Evolutionary conservation across 2,888 invertebrate species (phyloP), one percentile per base, ranked within the genome.

Genomic region (Melipona bicolor): DNA sequence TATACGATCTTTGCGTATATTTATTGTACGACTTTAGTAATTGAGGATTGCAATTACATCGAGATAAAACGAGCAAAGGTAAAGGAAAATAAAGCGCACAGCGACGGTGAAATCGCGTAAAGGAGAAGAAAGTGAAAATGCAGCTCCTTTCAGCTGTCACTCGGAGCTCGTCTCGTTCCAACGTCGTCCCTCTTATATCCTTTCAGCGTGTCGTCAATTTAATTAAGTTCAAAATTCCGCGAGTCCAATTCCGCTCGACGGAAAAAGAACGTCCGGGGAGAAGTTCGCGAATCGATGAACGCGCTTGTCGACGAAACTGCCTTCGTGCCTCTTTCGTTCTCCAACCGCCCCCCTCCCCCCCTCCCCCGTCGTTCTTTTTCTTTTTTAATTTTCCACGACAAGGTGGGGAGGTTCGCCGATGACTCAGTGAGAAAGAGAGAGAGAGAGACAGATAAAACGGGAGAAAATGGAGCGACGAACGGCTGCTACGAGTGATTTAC

Each of bases 201-300:
- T 70, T 27, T 72, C 75, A 32, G 1, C 59, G 62, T 56, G 71
- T 67, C 70, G 83, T 71, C 77, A 52, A 65, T 77, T 84, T 75
- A 82, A 84, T 84, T 71, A 62, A 84, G 77, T 77, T 74, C 61
- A 74, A 81, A 77, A 77, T 77, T 77, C 70, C 49, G 50, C 70
- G 64, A 54, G 50, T 27, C 19, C 64, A 52, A 69, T 32, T 64
- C 75, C 64, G 50, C 21, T 56, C 32, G 36, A 3, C 73, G 24
- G 68, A 36, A 64, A 65, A 62, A 56, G 62, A 54, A 59, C 64
- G n/a, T 21, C 17, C 36, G 67, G 5, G 59, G 5, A 67, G 36
- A 61, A 19, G 59, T 43, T 50, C 4, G 72, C n/a, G 68, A 69
- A 69, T 69, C 69, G 49, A 54, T 49, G 50, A 52, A n/a, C 52